Conservation (phyloP, 2,797 vertebrate genomes). For the Catamblyrhynchus diadema region DNA sequence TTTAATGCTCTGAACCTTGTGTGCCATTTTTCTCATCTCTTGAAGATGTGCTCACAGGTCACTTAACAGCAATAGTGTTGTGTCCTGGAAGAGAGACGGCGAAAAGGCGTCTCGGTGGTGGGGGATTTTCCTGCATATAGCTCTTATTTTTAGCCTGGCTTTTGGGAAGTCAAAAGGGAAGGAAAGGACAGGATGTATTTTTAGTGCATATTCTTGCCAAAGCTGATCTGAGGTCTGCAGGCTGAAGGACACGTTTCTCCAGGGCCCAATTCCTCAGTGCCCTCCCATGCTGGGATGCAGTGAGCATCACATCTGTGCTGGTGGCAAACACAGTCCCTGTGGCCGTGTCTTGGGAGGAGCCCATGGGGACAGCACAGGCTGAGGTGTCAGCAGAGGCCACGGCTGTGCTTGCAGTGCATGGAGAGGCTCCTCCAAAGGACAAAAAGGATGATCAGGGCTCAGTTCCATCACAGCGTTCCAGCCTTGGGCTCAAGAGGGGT, state of each 20-base stretch:
- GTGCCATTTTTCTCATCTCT: neutral
- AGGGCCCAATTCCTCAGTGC: fast-evolving
- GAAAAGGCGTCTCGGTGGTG: neutral
- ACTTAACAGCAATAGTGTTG: neutral
- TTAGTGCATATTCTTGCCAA: neutral
- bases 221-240: neutral
- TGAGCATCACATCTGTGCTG: neutral
- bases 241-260: neutral
- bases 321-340: fast-evolving
- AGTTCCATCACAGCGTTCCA: fast-evolving
- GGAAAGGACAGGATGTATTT: neutral
- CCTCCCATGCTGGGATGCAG: fast-evolving
- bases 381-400: neutral
- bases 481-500: neutral
- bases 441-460: neutral
- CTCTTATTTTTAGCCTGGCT: neutral
- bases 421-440: neutral
- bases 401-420: fast-evolving
- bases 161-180: neutral
- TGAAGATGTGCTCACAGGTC: neutral
- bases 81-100: neutral
- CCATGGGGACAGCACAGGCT: fast-evolving
- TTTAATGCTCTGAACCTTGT: neutral
- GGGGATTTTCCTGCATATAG: neutral
- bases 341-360: fast-evolving